Base-by-base conservation (phyloP, 2,888 invertebrate genomes). In the Melinaea menophilus region DNA sequence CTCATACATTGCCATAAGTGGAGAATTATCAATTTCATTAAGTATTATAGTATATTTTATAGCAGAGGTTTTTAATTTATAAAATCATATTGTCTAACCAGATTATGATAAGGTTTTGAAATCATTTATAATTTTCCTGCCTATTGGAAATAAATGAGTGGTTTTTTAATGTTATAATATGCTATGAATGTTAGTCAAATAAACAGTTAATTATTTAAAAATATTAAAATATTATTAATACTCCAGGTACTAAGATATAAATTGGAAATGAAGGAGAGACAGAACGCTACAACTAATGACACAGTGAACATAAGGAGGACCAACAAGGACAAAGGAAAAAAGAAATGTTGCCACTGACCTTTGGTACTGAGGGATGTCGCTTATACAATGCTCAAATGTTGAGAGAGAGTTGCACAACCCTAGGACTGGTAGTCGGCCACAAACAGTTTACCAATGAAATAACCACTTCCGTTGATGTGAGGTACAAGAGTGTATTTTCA, bases 241-340 rank as follows among this genome's bases (percentile, higher is more conserved):
- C 93, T 93, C 73, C 94, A 96, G 92, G 98, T 98, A 73, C 92
- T 98, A 83, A 93, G 94, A 81, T 95, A 95, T 69, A 98, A 98
- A 91, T 93, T 95, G 85, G 95, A 95, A 85, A 93, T 93, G 90
- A 94, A 93, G 80, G 95, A 95, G 82, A 90, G 95, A 78, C 95
- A 95, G 85, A 93, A 92, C 72, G 91, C 92, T 35, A 84, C 86
- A 74, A 93, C 94, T 71, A 94, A 93, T 75, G 95, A 95, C 79
- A 94, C 94, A 64, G 95, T 96, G 65, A 94, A 95, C 87, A 84
- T 95, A 81, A 92, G 93, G 75, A 94, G 93, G 88, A 90, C 87
- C 79, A 92, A 92, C 80, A 93, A 92, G 80, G 91, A 92, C 80
- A 93, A 92, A 81, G 91, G 91, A 74, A 92, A 92, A 80, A 92